These are phyloP conservation scores for Megatriorchis doriae DNA, from an alignment of 2,113 vertebrate genomes.

Conservation along the genomic window DNA sequence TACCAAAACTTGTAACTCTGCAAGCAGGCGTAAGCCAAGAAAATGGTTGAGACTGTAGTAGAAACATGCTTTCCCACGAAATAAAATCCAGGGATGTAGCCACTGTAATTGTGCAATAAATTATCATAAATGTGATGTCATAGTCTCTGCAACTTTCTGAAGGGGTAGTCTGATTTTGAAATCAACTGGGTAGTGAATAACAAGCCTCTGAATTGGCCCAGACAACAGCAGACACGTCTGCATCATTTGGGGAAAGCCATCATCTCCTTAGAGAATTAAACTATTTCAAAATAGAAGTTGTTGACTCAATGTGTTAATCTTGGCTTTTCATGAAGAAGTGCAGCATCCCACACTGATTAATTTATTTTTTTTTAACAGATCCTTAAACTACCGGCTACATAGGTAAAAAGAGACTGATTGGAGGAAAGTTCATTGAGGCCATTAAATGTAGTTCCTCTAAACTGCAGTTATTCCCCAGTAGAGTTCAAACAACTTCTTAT, in stretches of 20 bases:
- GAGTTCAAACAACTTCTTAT: background rate
- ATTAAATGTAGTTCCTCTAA: background rate
- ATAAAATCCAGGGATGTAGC: slow-evolving; percentile 23
- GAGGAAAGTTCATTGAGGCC: background rate
- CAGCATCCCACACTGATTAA: background rate
- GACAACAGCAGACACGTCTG: slow-evolving; percentile 25
- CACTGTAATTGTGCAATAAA: slow-evolving; percentile 36
- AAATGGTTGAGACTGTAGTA: background rate
- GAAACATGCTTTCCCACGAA: slow-evolving; percentile 24
- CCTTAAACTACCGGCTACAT: background rate
- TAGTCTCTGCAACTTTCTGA: slow-evolving; percentile 45
- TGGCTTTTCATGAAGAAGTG: slow-evolving; percentile 12
- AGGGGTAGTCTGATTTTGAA: slow-evolving; percentile 52
- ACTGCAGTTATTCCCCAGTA: background rate
- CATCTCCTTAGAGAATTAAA: slow-evolving; percentile 27
- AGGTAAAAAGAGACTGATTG: background rate
- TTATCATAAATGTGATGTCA: slow-evolving; percentile 50
- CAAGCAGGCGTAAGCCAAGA: background rate
- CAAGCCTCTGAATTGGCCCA: slow-evolving; percentile 45
- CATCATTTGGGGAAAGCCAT: slow-evolving; percentile 12
- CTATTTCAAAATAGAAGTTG: slow-evolving; percentile 38
- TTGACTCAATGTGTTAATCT: slow-evolving; percentile 26
- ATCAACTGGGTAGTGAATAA: slow-evolving; percentile 5
- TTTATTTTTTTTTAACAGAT: background rate
- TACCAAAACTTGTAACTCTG: background rate